phyloP scores from a whole-genome alignment of 2,888 invertebrate species.

The Sthenelais limicola region DNA sequence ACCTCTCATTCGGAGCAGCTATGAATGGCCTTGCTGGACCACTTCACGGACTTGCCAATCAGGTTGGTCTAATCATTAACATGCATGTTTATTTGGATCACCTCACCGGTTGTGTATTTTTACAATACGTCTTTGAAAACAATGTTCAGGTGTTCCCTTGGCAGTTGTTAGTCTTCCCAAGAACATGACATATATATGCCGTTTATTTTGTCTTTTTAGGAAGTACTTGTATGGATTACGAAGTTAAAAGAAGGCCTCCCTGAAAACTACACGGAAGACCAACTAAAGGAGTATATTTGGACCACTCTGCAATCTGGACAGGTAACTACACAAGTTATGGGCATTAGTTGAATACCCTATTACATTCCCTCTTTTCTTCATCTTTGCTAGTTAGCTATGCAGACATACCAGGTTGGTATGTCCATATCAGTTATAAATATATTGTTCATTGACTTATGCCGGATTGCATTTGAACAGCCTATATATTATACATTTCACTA shows the following conservation, averaged over 20 bases:
- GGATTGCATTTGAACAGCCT: too few species aligned
- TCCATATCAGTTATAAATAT: too few species aligned
- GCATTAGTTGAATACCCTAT: neutral
- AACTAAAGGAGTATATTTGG: constrained; percentile 97
- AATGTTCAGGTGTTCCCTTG: neutral
- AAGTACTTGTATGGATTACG: constrained; percentile 93
- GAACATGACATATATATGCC: neutral
- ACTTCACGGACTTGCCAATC: constrained; percentile 95
- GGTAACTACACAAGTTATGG: constrained; percentile 65
- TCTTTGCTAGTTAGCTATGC: too few species aligned
- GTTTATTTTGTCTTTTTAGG: constrained; percentile 59
- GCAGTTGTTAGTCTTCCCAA: neutral
- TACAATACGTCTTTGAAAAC: neutral
- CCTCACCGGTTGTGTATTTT: neutral
- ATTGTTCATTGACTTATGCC: too few species aligned
- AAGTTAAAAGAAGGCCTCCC: constrained; percentile 83
- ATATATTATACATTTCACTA: too few species aligned
- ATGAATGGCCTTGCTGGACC: constrained; percentile 96
- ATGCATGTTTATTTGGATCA: neutral
- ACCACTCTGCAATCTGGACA: constrained; percentile 95
- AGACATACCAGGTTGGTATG: too few species aligned
- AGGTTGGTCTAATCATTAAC: constrained; percentile 76
- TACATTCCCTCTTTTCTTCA: neutral
- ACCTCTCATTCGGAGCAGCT: constrained; percentile 91
- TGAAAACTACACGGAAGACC: constrained; percentile 89